Evolutionary conservation across 2,888 invertebrate genomes (phyloP), one percentile per base, ranked within the genome.

Genomic region (Perizoma affinitatum): DNA sequence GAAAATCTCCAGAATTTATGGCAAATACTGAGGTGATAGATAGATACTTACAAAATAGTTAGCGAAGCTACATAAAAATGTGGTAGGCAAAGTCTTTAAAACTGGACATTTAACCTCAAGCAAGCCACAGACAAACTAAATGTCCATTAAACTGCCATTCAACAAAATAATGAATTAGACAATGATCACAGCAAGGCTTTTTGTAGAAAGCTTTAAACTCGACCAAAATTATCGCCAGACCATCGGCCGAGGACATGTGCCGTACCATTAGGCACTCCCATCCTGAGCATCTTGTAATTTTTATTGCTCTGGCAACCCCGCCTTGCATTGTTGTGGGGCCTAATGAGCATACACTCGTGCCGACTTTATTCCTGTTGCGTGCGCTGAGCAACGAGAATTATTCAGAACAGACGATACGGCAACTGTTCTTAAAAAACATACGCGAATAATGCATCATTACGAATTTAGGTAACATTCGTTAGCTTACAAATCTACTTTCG

Each of bases 211-310:
- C 41, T 60, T 50, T 59, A 62, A 56, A 61, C 35, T 61, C 41
- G 56, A 61, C 65, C 54, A 57, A 66, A 69, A 75, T 76, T 78
- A 83, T 76, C 75, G 74, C 76, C 38, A 75, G 72, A 72, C 72
- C 74, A 80, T 74, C 78, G 74, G 75, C 75, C 74, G 78, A 76
- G 78, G 78, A 81, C 81, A 77, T 76, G 75, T 78, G 78, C 66
- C 72, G 73, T 76, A 75, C 83, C 80, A 88, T 88, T 87, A 87
- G 87, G 83, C 89, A 76, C 90, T 80, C 90, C 90, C 89, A 87
- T 90, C 86, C 84, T 83, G 82, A 77, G 73, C 77, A 80, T 87
- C 86, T 88, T 86, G 84, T 86, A 85, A 84, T 87, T 88, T 90
- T 90, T 88, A 88, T 85, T 86, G 79, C 83, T 54, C 77, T 69